Evolutionary conservation across 1,140 invertebrate species (phyloP).

Genomic region (Drosophila pruinosa): DNA sequence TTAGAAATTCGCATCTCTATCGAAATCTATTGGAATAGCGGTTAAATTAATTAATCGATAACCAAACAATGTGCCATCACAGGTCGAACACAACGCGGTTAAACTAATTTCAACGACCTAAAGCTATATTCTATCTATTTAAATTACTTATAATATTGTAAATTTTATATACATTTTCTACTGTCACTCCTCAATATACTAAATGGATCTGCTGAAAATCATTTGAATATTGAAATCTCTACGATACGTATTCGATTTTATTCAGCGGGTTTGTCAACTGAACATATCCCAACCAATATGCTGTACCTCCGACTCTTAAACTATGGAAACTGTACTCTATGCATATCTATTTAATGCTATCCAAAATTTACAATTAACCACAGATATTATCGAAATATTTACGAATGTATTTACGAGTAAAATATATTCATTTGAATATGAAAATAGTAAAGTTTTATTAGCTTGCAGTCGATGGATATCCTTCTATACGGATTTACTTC

Average conservation of each 20-base stretch:
- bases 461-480: conserved; percentile 1
- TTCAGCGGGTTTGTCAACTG: conserved; percentile 16
- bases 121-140: conserved; percentile 46
- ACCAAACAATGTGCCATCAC: conserved; percentile 47
- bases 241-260: conserved; percentile 21
- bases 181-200: conserved; percentile 18
- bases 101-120: conserved; percentile 32
- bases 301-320: conserved; percentile 61
- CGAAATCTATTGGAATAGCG: conserved; percentile 12
- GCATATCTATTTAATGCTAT: conserved; percentile 29
- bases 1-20: background rate
- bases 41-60: conserved; percentile 5
- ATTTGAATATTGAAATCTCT: conserved; percentile 20
- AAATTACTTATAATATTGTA: conserved; percentile 32
- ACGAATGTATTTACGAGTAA: conserved; percentile 24
- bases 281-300: conserved; percentile 59
- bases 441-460: background rate
- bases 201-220: conserved; percentile 24
- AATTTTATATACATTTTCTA: conserved; percentile 51
- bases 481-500: background rate
- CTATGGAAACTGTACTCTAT: conserved; percentile 22
- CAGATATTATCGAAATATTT: conserved; percentile 27
- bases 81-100: conserved; percentile 14
- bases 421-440: conserved; percentile 12
- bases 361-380: conserved; percentile 15